Base-by-base conservation (phyloP, 2,113 vertebrate genomes). In the Crotalus helleri region DNA sequence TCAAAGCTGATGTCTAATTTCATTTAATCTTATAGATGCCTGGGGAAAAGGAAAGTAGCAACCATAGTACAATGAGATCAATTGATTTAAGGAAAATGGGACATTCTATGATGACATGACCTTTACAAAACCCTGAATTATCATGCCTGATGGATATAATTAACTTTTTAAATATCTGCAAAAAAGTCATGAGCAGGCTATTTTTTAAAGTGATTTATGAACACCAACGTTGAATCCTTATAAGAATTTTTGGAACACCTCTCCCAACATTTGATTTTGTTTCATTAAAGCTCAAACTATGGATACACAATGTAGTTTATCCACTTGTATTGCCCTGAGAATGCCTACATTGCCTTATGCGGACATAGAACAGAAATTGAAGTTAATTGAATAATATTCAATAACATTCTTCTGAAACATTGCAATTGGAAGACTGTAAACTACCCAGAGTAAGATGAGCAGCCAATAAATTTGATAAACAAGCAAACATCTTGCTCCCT, bases 51-150 rank as follows among this genome's bases (percentile, higher is more conserved):
- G 69, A 92, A 95, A 93, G 85, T 95, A 92, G 91, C 91, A 96
- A 94, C 85, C 74, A 91, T 10, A 88, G 81, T 94, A 88, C 89
- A 69, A 93, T 93, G 58, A 91, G 64, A 94, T 96, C 91, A 69
- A 95, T 0, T 94, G 93, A 95, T 85, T 95, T 95, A 95, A 94
- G 88, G 94, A 58, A 96, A 96, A 96, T 95, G 89, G 93, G 58
- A 91, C 95, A 89, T 95, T 93, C 86, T 95, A 92, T 92, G 89
- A 87, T 64, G 93, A 51, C 6, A 94, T 87, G 85, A 85, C 93
- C 92, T 94, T 90, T 12, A 95, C 93, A 94, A 94, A 93, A 46
- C 55, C 87, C 51, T 5, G 51, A 0, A 95, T 93, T 95, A 91
- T 57, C 90, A 49, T 61, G 92, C 90, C 64, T 94, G 93, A 92